Evolutionary conservation across 2,888 invertebrate species (phyloP), one percentile per base, ranked within the genome.

Genomic region (Leptopilina syphax): DNA sequence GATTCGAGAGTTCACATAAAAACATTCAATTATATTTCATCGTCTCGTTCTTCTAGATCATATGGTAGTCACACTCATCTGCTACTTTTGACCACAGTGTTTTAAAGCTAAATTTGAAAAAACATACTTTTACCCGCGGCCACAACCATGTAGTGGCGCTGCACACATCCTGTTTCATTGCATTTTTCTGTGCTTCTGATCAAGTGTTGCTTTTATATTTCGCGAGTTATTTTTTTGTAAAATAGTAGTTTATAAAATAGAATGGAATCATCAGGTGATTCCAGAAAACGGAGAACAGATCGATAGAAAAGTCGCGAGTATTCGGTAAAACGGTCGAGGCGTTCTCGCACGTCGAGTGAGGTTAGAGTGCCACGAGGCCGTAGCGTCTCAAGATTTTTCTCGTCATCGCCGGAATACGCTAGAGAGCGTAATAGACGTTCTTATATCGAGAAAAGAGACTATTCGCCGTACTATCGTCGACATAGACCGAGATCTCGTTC

Each of bases 11-110:
- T 18, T 18, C 0, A 18, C 18, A 18, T 18, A 18, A 18, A 18
- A 18, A 18, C 18, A 18, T 18, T 27, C 27, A 13, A 54, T 54
- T 57, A 57, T 57, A 57, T 57, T 57, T 57, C 13, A 57, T 57
- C 10, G 5, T 57, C 57, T 57, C 57, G 57, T n/a, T 57, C 57
- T 57, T 57, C 13, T 57, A 57, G 57, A 57, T 13, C 57, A 57
- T 57, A 57, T 57, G 57, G 57, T 57, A 57, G 57, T 57, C 57
- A 57, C 57, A 57, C 57, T 57, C 57, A 57, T 57, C 57, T 57
- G 57, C 57, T 57, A 57, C 57, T 57, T 57, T n/a, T 57, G 1
- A 57, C 13, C 57, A 57, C 13, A 57, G 57, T 12, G n/a, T 57
- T 60, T n/a, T 34, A 34, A 60, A 60, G 60, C n/a, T 60, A 60